Evolutionary conservation across 2,797 vertebrate species (phyloP).

Genomic region (Mycteria americana): DNA sequence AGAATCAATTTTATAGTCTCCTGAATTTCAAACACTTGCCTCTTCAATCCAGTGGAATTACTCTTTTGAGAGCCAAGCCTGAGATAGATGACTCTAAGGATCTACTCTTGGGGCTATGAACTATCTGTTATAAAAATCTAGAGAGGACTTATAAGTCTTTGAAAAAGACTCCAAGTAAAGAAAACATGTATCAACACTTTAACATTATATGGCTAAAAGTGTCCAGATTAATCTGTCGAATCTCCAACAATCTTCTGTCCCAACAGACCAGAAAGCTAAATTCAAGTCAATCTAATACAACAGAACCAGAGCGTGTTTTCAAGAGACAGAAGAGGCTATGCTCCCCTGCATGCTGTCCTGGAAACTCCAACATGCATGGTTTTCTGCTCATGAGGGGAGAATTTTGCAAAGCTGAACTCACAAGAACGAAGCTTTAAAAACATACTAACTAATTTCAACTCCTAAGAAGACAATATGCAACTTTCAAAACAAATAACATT

Average conservation of each 20-base stretch:
- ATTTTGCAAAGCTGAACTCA: neutral
- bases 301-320: neutral
- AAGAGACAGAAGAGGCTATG: neutral
- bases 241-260: neutral
- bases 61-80: conserved; percentile 31
- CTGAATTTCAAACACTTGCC: conserved; percentile 61
- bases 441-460: neutral
- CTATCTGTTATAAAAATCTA: conserved; percentile 39
- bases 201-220: neutral
- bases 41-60: conserved; percentile 52
- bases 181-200: conserved; percentile 12
- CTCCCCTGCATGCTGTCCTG: neutral
- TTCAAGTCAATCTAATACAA: neutral
- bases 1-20: conserved; percentile 65
- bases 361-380: neutral
- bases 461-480: neutral
- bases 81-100: neutral
- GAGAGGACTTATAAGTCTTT: neutral
- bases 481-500: neutral
- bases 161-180: neutral
- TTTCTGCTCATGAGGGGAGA: neutral
- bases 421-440: neutral
- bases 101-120: conserved; percentile 15
- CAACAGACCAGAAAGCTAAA: neutral
- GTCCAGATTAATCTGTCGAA: neutral